Evolutionary conservation across 2,888 invertebrate species (phyloP), one percentile per base, ranked within the genome.

Genomic region (Melipona bicolor): DNA sequence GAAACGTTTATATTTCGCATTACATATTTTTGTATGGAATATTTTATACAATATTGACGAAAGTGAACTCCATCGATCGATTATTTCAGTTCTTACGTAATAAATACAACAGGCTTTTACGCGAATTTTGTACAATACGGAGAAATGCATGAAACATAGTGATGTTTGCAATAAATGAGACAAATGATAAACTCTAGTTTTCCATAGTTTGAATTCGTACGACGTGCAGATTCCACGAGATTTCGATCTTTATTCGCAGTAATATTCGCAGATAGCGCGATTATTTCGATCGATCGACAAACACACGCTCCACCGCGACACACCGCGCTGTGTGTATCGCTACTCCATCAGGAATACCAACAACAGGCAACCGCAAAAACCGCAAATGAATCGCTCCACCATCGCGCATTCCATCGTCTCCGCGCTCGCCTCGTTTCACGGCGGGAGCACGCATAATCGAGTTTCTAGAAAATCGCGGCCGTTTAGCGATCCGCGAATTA

Each of bases 401-500:
- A 68, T 68, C 19, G 24, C 27, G 27, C 68, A 27, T 68, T 68
- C 50, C 67, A 50, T 19, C 50, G 27, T 19, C 19, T 21, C 27
- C 50, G 49, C 13, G 4, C 49, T 50, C 17, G 17, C 17, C 49
- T 5, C 50, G 49, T 69, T 59, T 43, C 68, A 32, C 49, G 76
- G 6, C 56, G 59, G 15, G 17, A 21, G n/a, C 19, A 61, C 27
- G 32, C 76, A 72, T 24, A 56, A 61, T 21, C 56, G 24, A 50
- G 32, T 73, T 78, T 78, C 73, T 50, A 74, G 59, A 50, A 32
- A 74, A 59, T 59, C 67, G 49, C 17, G 49, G 24, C 15, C 49
- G 56, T 59, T 64, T 54, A 50, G 64, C 32, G 56, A 56, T 64
- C 56, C 21, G 49, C 61, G 56, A n/a, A 75, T 62, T 77, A 81